Percentiles rank a stretch among this genome's conserved stretches.
These are phyloP conservation scores for Gonatopus flavifemur DNA, from an alignment of 1,140 invertebrate species.

Conservation along the genomic window DNA sequence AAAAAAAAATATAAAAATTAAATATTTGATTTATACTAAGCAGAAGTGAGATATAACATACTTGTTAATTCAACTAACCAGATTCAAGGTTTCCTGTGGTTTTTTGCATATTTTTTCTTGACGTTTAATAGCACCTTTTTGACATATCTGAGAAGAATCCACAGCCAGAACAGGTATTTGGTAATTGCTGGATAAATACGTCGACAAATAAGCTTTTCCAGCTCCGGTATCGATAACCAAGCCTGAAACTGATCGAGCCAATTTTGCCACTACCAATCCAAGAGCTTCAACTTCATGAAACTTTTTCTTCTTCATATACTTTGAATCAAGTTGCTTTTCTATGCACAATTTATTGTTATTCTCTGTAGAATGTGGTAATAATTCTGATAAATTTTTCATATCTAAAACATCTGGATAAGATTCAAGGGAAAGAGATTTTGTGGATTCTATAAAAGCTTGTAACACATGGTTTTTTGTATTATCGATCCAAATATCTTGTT, in stretches of 20 bases:
- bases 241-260: constrained; percentile 23
- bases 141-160: constrained; percentile 70
- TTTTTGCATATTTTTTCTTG: constrained; percentile 57
- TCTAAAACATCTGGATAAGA: constrained; percentile 19
- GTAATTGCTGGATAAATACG: constrained; percentile 71
- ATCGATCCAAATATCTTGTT: constrained; percentile 3
- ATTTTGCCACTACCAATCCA: constrained; percentile 42
- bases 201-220: constrained; percentile 82
- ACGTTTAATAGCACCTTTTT: constrained; percentile 65
- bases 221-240: constrained; percentile 80
- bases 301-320: constrained; percentile 80
- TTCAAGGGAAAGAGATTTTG: constrained; percentile 31
- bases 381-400: constrained; percentile 15
- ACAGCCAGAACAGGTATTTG: constrained; percentile 75
- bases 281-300: constrained; percentile 75
- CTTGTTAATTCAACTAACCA: constrained; percentile 4
- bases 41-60: neutral
- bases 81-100: constrained; percentile 5
- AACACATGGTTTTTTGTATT: constrained; percentile 13
- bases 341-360: neutral
- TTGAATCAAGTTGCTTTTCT: constrained; percentile 7
- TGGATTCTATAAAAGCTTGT: constrained; percentile 27
- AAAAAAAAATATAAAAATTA: constrained; percentile 16
- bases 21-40: neutral
- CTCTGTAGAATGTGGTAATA: neutral